These are phyloP conservation scores for Chlorops oryzae DNA, from an alignment of 1,140 invertebrate genomes.

Conservation along the genomic window DNA sequence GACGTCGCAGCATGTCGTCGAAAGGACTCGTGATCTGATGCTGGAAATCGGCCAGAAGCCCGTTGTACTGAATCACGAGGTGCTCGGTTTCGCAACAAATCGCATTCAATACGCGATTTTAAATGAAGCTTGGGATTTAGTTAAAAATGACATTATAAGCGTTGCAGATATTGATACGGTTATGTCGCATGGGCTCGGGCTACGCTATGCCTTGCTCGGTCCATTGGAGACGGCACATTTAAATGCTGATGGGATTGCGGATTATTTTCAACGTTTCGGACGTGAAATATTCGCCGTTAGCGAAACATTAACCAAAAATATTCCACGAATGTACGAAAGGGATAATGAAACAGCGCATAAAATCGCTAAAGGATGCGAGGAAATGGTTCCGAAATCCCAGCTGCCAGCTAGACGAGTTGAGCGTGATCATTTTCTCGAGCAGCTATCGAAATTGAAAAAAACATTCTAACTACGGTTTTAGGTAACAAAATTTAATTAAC, in stretches of 20 bases:
- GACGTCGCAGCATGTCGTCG: constrained; percentile 54
- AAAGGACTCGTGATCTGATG: constrained; percentile 70
- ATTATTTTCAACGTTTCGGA: constrained; percentile 57
- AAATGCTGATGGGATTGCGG: constrained; percentile 79
- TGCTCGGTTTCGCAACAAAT: constrained; percentile 89
- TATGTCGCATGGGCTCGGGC: constrained; percentile 87
- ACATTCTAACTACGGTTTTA: constrained; percentile 50
- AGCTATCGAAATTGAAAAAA: constrained; percentile 76
- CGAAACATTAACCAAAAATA: constrained; percentile 65
- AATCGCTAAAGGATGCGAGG: constrained; percentile 63
- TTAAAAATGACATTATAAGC: constrained; percentile 72
- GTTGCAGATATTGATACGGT: constrained; percentile 87
- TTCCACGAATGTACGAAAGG: constrained; percentile 67
- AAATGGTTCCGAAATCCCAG: constrained; percentile 61
- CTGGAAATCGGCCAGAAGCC: constrained; percentile 82
- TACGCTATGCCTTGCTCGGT: constrained; percentile 90
- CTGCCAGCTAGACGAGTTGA: constrained; percentile 67
- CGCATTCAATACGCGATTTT: constrained; percentile 94
- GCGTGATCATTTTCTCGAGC: constrained; percentile 77
- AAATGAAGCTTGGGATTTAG: constrained; percentile 86
- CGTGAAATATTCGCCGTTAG: constrained; percentile 73
- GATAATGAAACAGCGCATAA: constrained; percentile 56
- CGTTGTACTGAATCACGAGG: constrained; percentile 74
- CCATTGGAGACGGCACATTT: constrained; percentile 89
- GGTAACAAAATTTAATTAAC: too few species aligned